Base-by-base conservation (phyloP, 2,797 vertebrate genomes). In the Alexandromys oeconomus region DNA sequence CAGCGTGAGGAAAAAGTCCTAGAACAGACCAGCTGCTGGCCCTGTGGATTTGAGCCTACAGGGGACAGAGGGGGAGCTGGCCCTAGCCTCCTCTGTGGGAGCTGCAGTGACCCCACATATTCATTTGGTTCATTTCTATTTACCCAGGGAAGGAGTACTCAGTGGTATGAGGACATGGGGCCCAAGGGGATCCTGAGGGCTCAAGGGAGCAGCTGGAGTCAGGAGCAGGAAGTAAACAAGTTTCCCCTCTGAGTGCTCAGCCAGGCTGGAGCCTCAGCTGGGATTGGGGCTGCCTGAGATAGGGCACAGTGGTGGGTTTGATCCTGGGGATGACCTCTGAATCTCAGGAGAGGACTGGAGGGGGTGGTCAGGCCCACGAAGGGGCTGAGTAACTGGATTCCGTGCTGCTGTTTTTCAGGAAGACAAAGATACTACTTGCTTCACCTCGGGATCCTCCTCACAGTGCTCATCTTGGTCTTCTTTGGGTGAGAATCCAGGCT, bases 331-430 rank as follows among this genome's bases (percentile, higher is more conserved):
- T 57, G 34, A 71, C 23, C 46, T 29, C 85, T 57, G 85, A 40
- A 3, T 29, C 67, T 17, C n/a, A 73, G 48, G 15, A 31, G 8
- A 59, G 51, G 37, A 2, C 13, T 48, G 71, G 25, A 73, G 67
- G 12, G 4, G 10, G 3, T 2, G 12, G 6, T 23, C 71, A 48
- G 40, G 31, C 40, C 10, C 0, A 0, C 4, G 71, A 88, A 63
- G 6, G 5, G 1, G 8, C 2, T 46, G 29, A 77, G 40, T 48
- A 15, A 65, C 17, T 31, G 29, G 9, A 67, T 43, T 48, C 34
- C 9, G 21, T 37, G 27, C 81, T 76, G 40, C 80, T 92, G 34
- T 63, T 31, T 92, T 85, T 51, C 69, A 92, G 91, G 81, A 54
- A 77, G 23, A 40, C 27, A 9, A 5, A 92, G 67, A 51, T 34